Evolutionary conservation across 2,797 vertebrate species (phyloP), one percentile per base, ranked within the genome.

Genomic region (Orestias chungarensis): DNA sequence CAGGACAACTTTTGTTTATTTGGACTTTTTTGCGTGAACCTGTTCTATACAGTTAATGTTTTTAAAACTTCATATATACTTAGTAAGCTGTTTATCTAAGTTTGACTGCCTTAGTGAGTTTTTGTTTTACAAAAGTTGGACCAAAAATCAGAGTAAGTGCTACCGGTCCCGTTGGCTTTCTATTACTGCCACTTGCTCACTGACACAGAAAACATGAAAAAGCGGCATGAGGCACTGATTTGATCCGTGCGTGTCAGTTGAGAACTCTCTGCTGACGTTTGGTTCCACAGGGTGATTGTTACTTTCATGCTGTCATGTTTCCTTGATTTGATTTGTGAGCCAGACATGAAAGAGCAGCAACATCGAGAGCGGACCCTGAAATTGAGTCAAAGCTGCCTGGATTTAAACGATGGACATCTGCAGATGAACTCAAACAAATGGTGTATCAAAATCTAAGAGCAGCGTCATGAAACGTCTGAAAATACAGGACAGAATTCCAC

Each of bases 291-390:
- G 66, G 62, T 77, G 61, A 80, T 50, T 17, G 43, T 68, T 64
- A 80, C 17, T 83, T 79, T 84, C 71, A 76, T 87, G 38, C 40
- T 67, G 68, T 77, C 67, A 5, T 71, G 74, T 84, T 72, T 82
- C 68, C 76, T 33, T 68, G 80, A 74, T 65, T 75, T 82, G 82
- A 84, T 75, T 33, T 64, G 64, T 64, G 68, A 78, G 6, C 46
- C 66, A 23, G 54, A 55, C 44, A 47, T 6, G 11, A 80, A 74
- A 62, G 81, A 74, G 67, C 71, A 15, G 35, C 66, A 38, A 35
- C 59, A 20, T 33, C 68, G 70, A 70, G 61, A 64, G 29, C 35
- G 64, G 52, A 69, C 47, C 8, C 18, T 27, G 43, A 73, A 76
- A 50, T 66, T 18, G 59, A 87, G 68, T 74, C 80, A 64, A 27